Conservation (phyloP, 2,113 vertebrate genomes). For the Forbesichthys papilliferus region DNA sequence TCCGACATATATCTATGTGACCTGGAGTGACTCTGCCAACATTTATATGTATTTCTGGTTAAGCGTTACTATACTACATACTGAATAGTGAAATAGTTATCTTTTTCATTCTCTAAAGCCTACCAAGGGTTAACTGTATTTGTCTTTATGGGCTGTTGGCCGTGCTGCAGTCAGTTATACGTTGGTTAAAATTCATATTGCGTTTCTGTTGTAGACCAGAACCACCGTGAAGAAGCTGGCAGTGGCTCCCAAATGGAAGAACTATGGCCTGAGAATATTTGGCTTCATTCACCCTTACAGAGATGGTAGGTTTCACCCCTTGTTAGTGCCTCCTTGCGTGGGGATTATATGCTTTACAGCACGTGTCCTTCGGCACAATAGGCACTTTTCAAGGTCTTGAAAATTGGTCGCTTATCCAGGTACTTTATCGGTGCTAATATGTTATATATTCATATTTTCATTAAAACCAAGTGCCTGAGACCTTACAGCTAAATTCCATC, state of each 20-base stretch:
- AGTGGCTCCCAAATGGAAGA: conserved; percentile 98
- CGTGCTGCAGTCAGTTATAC: not conserved
- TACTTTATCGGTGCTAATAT: conserved; percentile 33
- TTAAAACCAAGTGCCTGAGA: conserved; percentile 35
- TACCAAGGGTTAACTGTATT: no score
- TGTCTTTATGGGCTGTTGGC: no score
- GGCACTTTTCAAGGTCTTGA: conserved; percentile 28
- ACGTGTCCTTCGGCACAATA: conserved; percentile 33
- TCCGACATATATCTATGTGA: no score
- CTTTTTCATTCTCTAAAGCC: no score
- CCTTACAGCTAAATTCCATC: conserved; percentile 41
- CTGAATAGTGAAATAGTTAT: no score
- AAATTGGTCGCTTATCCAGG: conserved; percentile 32
- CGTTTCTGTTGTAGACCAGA: conserved; percentile 77
- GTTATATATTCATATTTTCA: conserved; percentile 53
- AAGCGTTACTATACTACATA: no score
- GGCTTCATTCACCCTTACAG: conserved; percentile 95
- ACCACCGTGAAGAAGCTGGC: conserved; percentile 93
- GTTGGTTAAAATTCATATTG: not conserved
- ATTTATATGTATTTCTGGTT: no score
- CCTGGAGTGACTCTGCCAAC: no score
- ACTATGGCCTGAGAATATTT: conserved; percentile 94
- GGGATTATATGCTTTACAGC: conserved; percentile 20
- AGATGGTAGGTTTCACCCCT: conserved; percentile 83
- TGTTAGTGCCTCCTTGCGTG: conserved; percentile 15